Conservation (phyloP, 2,797 vertebrate genomes). For the Chaunax sp. region DNA sequence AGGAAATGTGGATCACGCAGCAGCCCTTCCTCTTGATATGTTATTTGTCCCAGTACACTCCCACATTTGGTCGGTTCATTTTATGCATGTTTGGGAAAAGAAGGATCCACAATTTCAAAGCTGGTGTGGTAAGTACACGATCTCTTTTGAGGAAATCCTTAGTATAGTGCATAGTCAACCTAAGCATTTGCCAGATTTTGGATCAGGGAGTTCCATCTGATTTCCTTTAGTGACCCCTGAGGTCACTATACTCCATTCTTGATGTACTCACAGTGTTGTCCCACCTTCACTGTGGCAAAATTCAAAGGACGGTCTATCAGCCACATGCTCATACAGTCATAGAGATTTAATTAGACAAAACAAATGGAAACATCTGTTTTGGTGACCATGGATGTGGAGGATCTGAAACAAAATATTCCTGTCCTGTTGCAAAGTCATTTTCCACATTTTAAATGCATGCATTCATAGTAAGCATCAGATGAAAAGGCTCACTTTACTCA, state of each 20-base stretch:
- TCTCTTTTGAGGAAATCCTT: neutral
- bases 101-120: constrained; percentile 92
- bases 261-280: too few species aligned
- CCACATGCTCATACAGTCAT: neutral
- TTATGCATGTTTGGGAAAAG: constrained; percentile 82
- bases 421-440: neutral
- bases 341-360: neutral
- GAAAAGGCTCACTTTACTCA: neutral
- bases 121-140: constrained; percentile 87
- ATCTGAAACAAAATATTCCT: too few species aligned
- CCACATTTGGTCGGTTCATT: constrained; percentile 88
- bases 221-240: too few species aligned
- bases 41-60: constrained; percentile 93
- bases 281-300: too few species aligned
- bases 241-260: too few species aligned
- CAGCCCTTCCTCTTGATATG: constrained; percentile 87
- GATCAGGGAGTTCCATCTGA: neutral
- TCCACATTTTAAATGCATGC: neutral
- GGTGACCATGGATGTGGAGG: too few species aligned
- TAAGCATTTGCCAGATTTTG: neutral
- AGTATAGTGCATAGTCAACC: neutral
- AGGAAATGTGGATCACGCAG: constrained; percentile 93
- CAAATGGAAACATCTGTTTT: too few species aligned
- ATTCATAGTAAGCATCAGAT: constrained; percentile 1
- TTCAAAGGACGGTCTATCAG: neutral